Base-by-base conservation (phyloP, 2,888 invertebrate species). In the Sisyra nigra region DNA sequence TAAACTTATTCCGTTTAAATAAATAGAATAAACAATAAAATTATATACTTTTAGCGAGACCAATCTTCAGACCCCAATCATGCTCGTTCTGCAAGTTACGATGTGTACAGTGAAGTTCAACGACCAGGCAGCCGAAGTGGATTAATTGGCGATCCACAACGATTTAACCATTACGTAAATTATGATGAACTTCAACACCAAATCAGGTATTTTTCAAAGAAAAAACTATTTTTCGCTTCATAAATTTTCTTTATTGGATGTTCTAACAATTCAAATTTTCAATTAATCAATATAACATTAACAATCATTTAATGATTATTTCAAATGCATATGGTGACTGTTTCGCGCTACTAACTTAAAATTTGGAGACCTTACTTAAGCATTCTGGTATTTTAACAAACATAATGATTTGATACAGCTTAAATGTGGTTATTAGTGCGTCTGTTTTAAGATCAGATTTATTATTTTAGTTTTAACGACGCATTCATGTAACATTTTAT, bases 181-280 rank as follows among this genome's bases (percentile, higher is more conserved):
- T 85, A 84, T 54, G 82, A 85, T 58, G 86, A 87, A 63, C 75
- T 87, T 54, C 84, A 85, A 62, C 81, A 79, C 55, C 84, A 85
- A 60, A 67, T 85, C 53, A 84, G 82, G 85, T 84, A 67, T 75
- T 24, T 24, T 7, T 7, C 7, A 24, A 24, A 24, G 5, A 13
- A 18, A 38, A 11, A 38, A 19, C n/a, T 38, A 3, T 38, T 9
- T 3, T 2, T 38, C 15, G 24, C 24, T 24, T 24, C 24, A 24
- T 24, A 7, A 24, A 24, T 24, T n/a, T 24, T 24, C 24, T 24
- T 24, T 24, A 5, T 24, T 24, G 24, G 7, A 24, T 24, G 24
- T 24, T 24, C 24, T 24, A 24, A 24, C 24, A 24, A 24, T 24
- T 24, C 24, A 24, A 24, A 24, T 37, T 36, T 14, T 14, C 36